Conservation (phyloP, 1,140 invertebrate species). For the Dinoponera quadriceps region DNA sequence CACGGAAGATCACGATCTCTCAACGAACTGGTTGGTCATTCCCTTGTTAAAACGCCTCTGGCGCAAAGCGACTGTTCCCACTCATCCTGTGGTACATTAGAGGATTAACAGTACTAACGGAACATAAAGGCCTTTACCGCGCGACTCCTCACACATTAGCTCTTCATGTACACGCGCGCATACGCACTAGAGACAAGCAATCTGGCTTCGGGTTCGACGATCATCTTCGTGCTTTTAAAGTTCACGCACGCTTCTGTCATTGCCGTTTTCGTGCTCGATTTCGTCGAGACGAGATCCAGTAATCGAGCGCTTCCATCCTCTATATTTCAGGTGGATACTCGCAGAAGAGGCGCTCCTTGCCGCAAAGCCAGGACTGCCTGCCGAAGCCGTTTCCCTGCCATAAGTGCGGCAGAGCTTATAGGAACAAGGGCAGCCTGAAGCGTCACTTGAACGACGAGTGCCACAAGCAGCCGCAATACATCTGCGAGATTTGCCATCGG, state of each 20-base stretch:
- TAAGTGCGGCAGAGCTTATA: slow-evolving; percentile 84
- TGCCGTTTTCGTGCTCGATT: too few relatives aligned
- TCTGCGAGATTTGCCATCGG: slow-evolving; percentile 78
- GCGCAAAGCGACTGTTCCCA: neutral
- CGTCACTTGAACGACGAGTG: slow-evolving; percentile 80
- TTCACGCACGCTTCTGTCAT: neutral
- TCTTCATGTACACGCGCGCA: neutral
- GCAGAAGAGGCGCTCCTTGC: slow-evolving; percentile 21
- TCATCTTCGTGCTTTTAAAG: slow-evolving; percentile 38
- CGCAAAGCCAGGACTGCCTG: slow-evolving; percentile 34
- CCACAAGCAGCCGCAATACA: slow-evolving; percentile 72
- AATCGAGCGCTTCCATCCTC: slow-evolving; percentile 72
- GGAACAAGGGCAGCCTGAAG: slow-evolving; percentile 80
- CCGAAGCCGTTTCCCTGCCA: slow-evolving; percentile 72
- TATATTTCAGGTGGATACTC: slow-evolving; percentile 74
- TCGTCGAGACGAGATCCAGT: slow-evolving; percentile 48
- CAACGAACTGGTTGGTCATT: neutral
- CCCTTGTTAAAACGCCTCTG: neutral
- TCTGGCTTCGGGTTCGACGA: slow-evolving; percentile 7
- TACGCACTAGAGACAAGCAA: neutral
- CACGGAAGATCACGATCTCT: neutral
- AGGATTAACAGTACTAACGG: slow-evolving; percentile 39
- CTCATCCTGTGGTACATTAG: neutral
- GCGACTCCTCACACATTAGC: slow-evolving; percentile 15
- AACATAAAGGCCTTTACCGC: neutral